phyloP scores from a whole-genome alignment of 2,113 vertebrate species.

The pig (Sus scrofa) region T2T-Sscrofa CM000830.6:98384501-98385000 shows the following conservation, averaged over 20 bases:
- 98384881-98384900: not conserved
- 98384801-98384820: not conserved
- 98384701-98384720: not conserved
- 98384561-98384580: no score
- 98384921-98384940: not conserved
- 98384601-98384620: no score
- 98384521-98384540: no score
- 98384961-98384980: not conserved
- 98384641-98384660: no score
- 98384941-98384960: constrained; percentile 7
- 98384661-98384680: not conserved
- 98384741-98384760: not conserved
- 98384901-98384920: not conserved
- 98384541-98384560: no score
- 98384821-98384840: not conserved
- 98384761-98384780: not conserved
- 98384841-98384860: not conserved
- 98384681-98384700: not conserved
- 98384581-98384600: no score
- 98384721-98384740: not conserved
- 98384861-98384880: not conserved
- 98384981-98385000: not conserved
- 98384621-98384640: no score
- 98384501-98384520: no score
- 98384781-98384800: not conserved